Conservation (phyloP, 2,113 vertebrate genomes). For the Balaenoptera acutorostrata region DNA sequence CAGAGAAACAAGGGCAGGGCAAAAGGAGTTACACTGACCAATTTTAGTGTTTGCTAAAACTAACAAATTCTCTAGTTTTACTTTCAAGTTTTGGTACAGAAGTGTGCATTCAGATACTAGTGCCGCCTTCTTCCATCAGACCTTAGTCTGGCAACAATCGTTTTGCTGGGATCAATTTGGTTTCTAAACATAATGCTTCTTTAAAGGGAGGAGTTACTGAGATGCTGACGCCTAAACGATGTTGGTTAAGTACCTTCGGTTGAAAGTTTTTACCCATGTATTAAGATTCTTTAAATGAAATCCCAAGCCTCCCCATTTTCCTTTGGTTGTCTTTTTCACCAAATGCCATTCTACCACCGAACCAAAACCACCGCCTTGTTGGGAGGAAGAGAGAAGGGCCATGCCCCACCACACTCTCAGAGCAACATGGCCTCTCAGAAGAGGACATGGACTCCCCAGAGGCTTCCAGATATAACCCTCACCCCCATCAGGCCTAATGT, state of each 20-base stretch:
- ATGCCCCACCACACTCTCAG: conserved; percentile 46
- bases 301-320: conserved; percentile 78
- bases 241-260: conserved; percentile 76
- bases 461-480: conserved; percentile 60
- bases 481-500: conserved; percentile 70
- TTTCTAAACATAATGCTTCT: conserved; percentile 69
- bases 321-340: conserved; percentile 83
- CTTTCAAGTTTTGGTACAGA: conserved; percentile 85
- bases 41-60: conserved; percentile 75
- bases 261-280: conserved; percentile 63
- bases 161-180: conserved; percentile 78
- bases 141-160: conserved; percentile 74
- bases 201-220: conserved; percentile 71
- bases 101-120: conserved; percentile 75
- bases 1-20: conserved; percentile 53
- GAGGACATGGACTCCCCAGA: conserved; percentile 67
- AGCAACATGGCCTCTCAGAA: background rate
- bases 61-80: conserved; percentile 75
- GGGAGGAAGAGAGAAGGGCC: conserved; percentile 73
- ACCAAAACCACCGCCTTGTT: conserved; percentile 46
- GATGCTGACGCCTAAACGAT: conserved; percentile 74
- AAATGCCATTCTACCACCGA: conserved; percentile 76
- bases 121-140: conserved; percentile 67
- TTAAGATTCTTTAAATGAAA: conserved; percentile 75
- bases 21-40: conserved; percentile 35